A percentile compares a stretch with the other conserved stretches of the same genome.
Evolutionary conservation across 2,888 invertebrate genomes (phyloP).

Genomic region (Rhingia rostrata): DNA sequence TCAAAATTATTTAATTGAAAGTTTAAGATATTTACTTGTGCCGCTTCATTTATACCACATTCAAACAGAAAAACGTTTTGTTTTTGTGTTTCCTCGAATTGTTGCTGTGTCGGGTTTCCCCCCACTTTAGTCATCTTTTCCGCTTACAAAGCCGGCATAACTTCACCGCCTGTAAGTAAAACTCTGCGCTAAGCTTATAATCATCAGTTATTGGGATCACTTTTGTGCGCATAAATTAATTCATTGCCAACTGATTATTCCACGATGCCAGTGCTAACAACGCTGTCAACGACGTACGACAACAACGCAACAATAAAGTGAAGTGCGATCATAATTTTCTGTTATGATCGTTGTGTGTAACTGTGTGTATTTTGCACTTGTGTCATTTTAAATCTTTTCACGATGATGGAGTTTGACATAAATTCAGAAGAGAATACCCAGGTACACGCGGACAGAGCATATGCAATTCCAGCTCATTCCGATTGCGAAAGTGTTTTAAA

Average conservation of each 20-base stretch:
- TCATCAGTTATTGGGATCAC: constrained; percentile 28
- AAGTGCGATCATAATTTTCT: constrained; percentile 39
- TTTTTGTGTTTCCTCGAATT: background rate
- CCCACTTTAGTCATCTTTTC: no score
- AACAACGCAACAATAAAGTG: background rate
- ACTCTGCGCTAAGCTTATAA: background rate
- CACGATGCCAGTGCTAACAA: background rate
- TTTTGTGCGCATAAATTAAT: constrained; percentile 48
- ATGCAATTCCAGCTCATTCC: constrained; percentile 3
- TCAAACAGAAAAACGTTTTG: background rate
- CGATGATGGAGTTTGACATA: constrained; percentile 36
- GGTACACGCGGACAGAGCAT: background rate
- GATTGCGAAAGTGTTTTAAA: constrained; percentile 34
- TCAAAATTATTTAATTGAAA: no score
- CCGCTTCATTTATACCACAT: no score
- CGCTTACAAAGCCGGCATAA: no score
- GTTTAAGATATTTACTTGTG: no score
- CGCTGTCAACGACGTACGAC: background rate
- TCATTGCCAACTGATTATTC: constrained; percentile 42
- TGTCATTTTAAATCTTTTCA: background rate
- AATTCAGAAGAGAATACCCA: constrained; percentile 26
- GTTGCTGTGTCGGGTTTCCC: background rate
- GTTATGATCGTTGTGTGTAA: constrained; percentile 1
- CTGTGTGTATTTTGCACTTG: constrained; percentile 35
- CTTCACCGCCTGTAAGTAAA: no score